Percentiles rank a stretch among this genome's conserved stretches.
Conservation (phyloP, 2,113 vertebrate species). For the Cynopterus brachyotis region DNA sequence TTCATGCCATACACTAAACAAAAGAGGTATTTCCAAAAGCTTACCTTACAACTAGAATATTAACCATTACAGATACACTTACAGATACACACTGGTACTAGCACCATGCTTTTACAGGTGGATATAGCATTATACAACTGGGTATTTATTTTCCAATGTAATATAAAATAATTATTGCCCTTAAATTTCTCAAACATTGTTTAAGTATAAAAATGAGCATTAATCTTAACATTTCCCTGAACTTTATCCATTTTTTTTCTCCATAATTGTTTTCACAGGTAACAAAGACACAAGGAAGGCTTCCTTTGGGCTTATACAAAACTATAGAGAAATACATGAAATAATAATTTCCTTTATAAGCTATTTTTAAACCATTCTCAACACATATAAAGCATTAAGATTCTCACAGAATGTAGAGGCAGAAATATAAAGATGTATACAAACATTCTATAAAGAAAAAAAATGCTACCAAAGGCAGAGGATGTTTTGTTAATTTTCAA, state of each 20-base stretch:
- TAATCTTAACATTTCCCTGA: not conserved
- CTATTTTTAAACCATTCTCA: not conserved
- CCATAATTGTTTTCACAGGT: not conserved
- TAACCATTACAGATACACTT: not conserved
- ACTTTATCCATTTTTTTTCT: not conserved
- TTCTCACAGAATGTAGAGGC: not conserved
- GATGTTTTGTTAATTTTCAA: not conserved
- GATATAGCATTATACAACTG: not conserved
- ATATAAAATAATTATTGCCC: not conserved
- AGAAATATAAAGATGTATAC: not conserved
- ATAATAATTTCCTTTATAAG: not conserved
- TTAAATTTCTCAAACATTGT: not conserved
- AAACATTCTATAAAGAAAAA: not conserved
- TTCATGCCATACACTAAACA: not conserved
- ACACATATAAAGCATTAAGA: not conserved
- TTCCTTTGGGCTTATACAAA: not conserved
- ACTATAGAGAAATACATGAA: not conserved
- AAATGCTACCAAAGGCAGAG: not conserved
- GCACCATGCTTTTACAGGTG: not conserved
- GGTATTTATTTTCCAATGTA: not conserved
- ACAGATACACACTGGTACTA: not conserved
- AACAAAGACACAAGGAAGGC: not conserved
- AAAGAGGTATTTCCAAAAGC: not conserved
- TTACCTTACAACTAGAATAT: not conserved
- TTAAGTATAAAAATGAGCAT: not conserved